Percentiles rank a stretch among this genome's conserved stretches.
phyloP scores from a whole-genome alignment of 2,888 invertebrate genomes.

The Pasiphila rectangulata region DNA sequence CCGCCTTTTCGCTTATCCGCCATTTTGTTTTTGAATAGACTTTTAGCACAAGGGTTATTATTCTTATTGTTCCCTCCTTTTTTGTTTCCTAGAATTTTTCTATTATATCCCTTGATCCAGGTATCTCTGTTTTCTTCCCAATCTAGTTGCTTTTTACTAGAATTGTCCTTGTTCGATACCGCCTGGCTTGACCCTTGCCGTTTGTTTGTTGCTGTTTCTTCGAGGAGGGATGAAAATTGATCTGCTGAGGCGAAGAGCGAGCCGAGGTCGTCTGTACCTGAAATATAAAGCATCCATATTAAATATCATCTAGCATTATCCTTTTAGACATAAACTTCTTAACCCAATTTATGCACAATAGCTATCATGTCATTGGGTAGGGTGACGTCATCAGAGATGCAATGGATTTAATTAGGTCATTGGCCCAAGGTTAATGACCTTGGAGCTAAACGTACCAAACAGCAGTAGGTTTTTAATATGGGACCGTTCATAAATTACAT shows the following conservation, averaged over 20 bases:
- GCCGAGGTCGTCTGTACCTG: slow-evolving; percentile 77
- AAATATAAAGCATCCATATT: slow-evolving; percentile 6
- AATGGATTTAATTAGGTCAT: too few species aligned
- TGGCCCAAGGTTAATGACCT: too few species aligned
- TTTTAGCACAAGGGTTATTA: too few species aligned
- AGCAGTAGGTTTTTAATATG: too few species aligned
- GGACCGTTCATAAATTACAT: too few species aligned
- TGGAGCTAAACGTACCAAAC: too few species aligned
- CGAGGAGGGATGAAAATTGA: slow-evolving; percentile 92
- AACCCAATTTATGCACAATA: too few species aligned
- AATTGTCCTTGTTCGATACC: slow-evolving; percentile 87
- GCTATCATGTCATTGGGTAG: too few species aligned
- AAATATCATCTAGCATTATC: too few species aligned
- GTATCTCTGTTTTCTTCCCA: slow-evolving; percentile 89
- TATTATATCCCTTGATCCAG: slow-evolving; percentile 82
- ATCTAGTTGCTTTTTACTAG: slow-evolving; percentile 88
- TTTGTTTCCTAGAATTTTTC: slow-evolving; percentile 63
- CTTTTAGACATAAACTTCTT: too few species aligned
- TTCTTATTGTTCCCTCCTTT: slow-evolving; percentile 36
- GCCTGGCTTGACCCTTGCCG: slow-evolving; percentile 84
- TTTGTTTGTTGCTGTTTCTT: slow-evolving; percentile 88
- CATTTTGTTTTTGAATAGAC: slow-evolving; percentile 41
- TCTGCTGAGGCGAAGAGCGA: slow-evolving; percentile 91
- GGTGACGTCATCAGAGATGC: too few species aligned
- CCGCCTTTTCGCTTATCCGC: slow-evolving; percentile 52